Evolutionary conservation across 2,113 vertebrate species (phyloP).

Genomic region (Zingel zingel): DNA sequence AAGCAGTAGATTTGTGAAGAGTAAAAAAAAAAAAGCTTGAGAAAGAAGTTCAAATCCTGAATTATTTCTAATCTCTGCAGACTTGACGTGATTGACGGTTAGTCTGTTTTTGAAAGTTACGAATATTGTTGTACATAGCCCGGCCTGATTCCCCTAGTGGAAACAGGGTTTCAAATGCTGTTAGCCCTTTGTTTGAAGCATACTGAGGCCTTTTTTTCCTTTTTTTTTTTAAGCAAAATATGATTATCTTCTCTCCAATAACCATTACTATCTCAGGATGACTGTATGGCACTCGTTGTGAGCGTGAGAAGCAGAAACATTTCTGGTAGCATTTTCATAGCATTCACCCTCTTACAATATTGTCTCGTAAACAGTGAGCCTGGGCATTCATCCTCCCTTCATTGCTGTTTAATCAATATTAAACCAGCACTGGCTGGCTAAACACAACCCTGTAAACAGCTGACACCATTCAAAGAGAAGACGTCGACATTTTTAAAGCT

Average conservation of each 20-base stretch:
- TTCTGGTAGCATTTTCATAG: background rate
- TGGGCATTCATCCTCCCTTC: background rate
- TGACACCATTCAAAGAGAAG: conserved; percentile 17
- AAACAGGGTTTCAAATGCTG: background rate
- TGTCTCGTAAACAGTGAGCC: background rate
- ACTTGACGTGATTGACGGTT: background rate
- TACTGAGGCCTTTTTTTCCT: background rate
- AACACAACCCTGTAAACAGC: conserved; percentile 31
- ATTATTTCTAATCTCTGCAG: background rate
- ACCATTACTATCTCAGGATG: background rate
- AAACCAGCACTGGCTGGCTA: conserved; percentile 20
- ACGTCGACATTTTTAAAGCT: conserved; percentile 45
- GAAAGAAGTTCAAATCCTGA: background rate
- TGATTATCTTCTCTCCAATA: background rate
- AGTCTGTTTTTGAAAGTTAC: background rate
- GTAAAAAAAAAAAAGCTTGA: background rate
- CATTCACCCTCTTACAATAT: background rate
- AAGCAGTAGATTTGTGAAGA: background rate
- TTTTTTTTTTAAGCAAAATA: background rate
- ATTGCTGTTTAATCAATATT: conserved; percentile 27
- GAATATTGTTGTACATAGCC: background rate
- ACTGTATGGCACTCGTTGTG: background rate
- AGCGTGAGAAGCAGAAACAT: background rate
- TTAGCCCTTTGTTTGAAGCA: background rate
- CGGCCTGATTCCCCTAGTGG: background rate